Conservation (phyloP, 2,888 invertebrate species). For the Omphaloscelis lunosa region DNA sequence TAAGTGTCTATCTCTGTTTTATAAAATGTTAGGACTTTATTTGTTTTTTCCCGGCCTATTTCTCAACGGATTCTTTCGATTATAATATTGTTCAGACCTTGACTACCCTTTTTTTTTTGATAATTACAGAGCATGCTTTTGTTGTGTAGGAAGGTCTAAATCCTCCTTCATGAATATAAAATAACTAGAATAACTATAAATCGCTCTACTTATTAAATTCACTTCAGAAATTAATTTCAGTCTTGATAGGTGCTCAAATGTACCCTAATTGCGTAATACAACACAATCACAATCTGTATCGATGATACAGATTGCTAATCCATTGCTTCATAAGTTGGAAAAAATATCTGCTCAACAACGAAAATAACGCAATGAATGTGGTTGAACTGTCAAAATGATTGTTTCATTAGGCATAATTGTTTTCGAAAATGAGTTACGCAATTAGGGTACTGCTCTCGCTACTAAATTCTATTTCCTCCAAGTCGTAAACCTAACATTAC, state of each 20-base stretch:
- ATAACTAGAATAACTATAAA: not conserved
- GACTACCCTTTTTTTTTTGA: not conserved
- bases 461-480: conserved; percentile 15
- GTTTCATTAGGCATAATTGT: too few relatives aligned
- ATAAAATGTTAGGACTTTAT: conserved; percentile 24
- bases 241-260: conserved; percentile 15
- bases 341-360: too few relatives aligned
- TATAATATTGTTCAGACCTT: not conserved
- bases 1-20: conserved; percentile 29
- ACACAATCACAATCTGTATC: too few relatives aligned
- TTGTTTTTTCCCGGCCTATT: conserved; percentile 9
- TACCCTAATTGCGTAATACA: too few relatives aligned
- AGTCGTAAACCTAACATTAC: conserved; percentile 38
- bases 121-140: not conserved
- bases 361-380: too few relatives aligned
- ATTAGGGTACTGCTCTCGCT: too few relatives aligned
- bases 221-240: too few relatives aligned
- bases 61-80: not conserved
- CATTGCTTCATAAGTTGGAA: too few relatives aligned
- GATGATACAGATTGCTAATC: too few relatives aligned
- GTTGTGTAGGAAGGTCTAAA: not conserved
- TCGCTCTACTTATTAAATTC: not conserved
- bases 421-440: too few relatives aligned
- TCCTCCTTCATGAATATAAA: too few relatives aligned
- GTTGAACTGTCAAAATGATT: too few relatives aligned